A percentile compares a stretch with the other conserved stretches of the same genome.
These are phyloP conservation scores for Diarsia rubi DNA, from an alignment of 2,888 invertebrate genomes.

Conservation along the genomic window DNA sequence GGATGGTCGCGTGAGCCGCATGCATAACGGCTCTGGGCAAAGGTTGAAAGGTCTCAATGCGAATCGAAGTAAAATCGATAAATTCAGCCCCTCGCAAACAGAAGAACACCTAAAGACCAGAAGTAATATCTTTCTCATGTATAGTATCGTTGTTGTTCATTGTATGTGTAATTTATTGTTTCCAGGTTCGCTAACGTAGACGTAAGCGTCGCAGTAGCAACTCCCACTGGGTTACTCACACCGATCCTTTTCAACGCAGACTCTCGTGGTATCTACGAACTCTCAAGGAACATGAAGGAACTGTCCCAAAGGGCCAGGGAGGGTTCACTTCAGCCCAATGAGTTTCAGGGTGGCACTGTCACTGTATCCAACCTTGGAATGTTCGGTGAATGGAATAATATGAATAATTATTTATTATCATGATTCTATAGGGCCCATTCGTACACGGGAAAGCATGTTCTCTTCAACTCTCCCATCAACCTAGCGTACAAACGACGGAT, in stretches of 20 bases:
- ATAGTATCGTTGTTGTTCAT: neutral
- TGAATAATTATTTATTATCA: neutral
- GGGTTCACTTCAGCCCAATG: constrained; percentile 97
- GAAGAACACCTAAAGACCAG: neutral
- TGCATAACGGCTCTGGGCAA: neutral
- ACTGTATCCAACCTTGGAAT: constrained; percentile 99
- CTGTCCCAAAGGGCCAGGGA: constrained; percentile 96
- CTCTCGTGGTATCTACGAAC: constrained; percentile 96
- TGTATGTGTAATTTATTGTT: constrained; percentile 37
- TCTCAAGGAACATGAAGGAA: constrained; percentile 94
- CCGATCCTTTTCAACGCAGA: constrained; percentile 98
- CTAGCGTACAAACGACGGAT: neutral
- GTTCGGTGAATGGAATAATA: constrained; percentile 92
- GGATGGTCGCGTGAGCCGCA: neutral
- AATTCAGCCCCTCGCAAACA: neutral
- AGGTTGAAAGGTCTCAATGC: neutral
- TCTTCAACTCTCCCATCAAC: neutral
- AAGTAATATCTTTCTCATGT: neutral
- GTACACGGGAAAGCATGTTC: neutral
- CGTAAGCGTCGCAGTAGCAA: constrained; percentile 99
- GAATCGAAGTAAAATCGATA: neutral
- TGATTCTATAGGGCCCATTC: neutral
- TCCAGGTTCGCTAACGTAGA: constrained; percentile 96
- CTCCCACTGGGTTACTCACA: constrained; percentile 98
- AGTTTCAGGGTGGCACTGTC: constrained; percentile 99